Base-by-base conservation (phyloP, 1,140 invertebrate genomes). In the Gerris buenoi region DNA sequence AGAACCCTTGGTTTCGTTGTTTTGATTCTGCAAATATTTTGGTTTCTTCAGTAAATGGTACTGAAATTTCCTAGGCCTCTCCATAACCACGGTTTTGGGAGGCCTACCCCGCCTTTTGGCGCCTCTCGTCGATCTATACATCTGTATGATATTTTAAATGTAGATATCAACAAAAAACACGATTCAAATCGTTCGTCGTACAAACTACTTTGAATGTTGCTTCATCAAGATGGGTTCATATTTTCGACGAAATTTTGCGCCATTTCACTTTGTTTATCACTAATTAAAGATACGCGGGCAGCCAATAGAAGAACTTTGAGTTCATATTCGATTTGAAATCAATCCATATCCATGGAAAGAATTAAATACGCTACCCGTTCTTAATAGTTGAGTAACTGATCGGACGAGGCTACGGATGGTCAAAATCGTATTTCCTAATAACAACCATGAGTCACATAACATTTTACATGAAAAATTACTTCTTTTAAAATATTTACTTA, bases 11-110 rank as follows among this genome's bases (percentile, higher is more conserved):
- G 82, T 83, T 62, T 76, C 77, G 76, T 85, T 82, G 73, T 84
- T 84, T 77, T 84, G 81, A 29, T 62, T 61, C 26, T 65, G 18
- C 72, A 92, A 82, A 79, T 93, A 94, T 83, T 92, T 93, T 10
- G 92, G 91, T 78, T 94, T 95, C 79, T 93, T 93, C 76, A 93
- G 83, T 75, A 92, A 80, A 80, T 90, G 87, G 79, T 88, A 90
- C 76, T 89, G 88, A 79, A 89, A 91, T 80, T 88, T 90, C 74
- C 85, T 86, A 71, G 87, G 85, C 74, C 87, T 85, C 75, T 91
- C 89, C 81, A 89, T 83, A 76, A 85, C 86, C 72, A 88, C 87
- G 67, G 90, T 87, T 83, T 93, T 93, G 70, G 91, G 91, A 73
- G 91, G 91, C 71, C 91, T 85, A 72, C 91, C 91, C 79, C 89